phyloP scores from a whole-genome alignment of 2,888 invertebrate species.

The Drosophila mimica region DNA sequence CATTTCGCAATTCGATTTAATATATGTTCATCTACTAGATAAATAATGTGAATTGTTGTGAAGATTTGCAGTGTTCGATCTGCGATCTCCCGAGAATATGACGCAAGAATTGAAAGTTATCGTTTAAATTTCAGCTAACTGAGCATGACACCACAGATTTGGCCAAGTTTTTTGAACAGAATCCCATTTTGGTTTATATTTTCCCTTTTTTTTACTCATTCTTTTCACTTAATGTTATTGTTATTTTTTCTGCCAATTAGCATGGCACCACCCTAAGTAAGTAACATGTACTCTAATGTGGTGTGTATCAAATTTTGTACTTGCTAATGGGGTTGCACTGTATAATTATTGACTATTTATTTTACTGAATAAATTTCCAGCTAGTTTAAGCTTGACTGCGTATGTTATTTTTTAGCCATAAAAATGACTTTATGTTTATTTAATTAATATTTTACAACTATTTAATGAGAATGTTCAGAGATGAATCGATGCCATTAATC shows the following conservation, averaged over 20 bases:
- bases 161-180: not conserved
- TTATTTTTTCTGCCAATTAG: conserved; percentile 37
- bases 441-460: not conserved
- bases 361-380: conserved; percentile 32
- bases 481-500: not conserved
- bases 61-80: not conserved
- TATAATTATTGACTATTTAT: conserved; percentile 19
- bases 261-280: conserved; percentile 2
- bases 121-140: conserved; percentile 2
- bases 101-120: conserved; percentile 18
- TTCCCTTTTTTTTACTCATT: not conserved
- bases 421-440: not conserved
- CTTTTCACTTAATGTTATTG: not conserved
- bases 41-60: not conserved
- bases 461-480: not conserved
- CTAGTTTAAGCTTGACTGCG: not conserved
- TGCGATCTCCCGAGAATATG: not conserved
- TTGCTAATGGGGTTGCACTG: conserved; percentile 5
- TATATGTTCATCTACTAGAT: not conserved
- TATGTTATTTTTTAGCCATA: not conserved
- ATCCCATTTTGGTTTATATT: not conserved
- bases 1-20: not conserved
- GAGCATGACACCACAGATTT: conserved; percentile 20
- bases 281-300: not conserved
- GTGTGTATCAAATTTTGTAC: not conserved